These are phyloP conservation scores for Ctenicera cuprea DNA, from an alignment of 2,888 invertebrate species.

Conservation along the genomic window DNA sequence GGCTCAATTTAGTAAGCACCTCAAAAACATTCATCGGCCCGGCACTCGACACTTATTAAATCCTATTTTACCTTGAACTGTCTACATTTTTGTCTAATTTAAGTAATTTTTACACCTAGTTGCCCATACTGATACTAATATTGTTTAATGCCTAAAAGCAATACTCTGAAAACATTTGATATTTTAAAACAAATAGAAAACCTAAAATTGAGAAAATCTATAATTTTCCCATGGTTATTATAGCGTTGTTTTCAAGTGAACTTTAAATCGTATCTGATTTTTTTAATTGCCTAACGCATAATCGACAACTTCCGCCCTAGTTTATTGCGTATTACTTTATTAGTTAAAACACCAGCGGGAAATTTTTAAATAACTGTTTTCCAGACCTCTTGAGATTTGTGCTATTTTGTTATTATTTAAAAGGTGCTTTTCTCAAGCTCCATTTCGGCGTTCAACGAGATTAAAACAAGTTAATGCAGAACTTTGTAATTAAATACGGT, in stretches of 20 bases:
- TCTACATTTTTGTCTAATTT: no score
- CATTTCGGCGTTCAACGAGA: background rate
- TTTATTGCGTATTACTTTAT: slow-evolving; percentile 8
- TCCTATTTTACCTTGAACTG: no score
- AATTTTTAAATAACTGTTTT: background rate
- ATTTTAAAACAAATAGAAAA: background rate
- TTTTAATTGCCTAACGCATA: slow-evolving; percentile 10
- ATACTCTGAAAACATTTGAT: no score
- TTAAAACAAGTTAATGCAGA: no score
- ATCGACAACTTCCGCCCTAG: slow-evolving; percentile 6
- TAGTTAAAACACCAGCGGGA: background rate
- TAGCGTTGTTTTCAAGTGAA: background rate
- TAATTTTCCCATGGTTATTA: slow-evolving; percentile 5
- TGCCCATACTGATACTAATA: no score
- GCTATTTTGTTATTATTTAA: no score
- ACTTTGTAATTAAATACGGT: background rate
- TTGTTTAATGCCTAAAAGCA: no score
- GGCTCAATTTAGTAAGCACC: no score
- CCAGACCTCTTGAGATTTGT: no score
- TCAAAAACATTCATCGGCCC: no score
- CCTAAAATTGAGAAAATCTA: background rate
- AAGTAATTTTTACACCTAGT: no score
- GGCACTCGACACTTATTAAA: no score
- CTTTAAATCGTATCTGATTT: slow-evolving; percentile 13
- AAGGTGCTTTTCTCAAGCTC: background rate